Evolutionary conservation across 30 jellyfish, hydroid and myxozoan genomes (phyloP), one percentile per base, ranked within the genome.

Genomic region (Turritopsis dohrnii): DNA sequence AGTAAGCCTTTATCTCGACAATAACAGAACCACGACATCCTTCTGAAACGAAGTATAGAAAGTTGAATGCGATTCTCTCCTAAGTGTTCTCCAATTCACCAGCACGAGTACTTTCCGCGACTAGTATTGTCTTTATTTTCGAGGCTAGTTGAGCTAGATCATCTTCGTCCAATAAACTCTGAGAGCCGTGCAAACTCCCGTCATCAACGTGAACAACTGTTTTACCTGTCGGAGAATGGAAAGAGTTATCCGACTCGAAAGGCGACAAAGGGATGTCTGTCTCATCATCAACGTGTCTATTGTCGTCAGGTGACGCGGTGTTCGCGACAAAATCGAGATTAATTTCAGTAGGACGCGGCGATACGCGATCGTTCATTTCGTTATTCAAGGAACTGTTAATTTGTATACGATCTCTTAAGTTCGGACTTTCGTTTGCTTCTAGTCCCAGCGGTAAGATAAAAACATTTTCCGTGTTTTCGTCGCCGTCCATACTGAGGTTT

Each of bases 201-300:
- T 82, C 89, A 41, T 82, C 89, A 23, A 82, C 89, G 7, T 66
- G 89, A 25, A 80, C 87, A 53, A 80, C 13, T 21, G 87, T 52
- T 80, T 65, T 80, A 9, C n/a, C 77, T 1, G 77, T 69, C 77
- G 77, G 77, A n/a, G 77, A 69, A 69, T 41, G 60, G 5, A 41
- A 3, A 13, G 60, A 41, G 13, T 41, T 41, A 3, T 41, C 60
- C 60, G 60, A 41, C 60, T 5, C 60, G 60, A 41, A 41, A 41
- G 60, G 60, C 60, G 60, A 41, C 60, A 41, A 41, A 41, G 60
- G 13, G 5, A 41, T 13, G 13, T 41, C 60, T 41, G 60, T 13
- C 5, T 41, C 60, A 13, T 41, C 60, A 13, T 41, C 60, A 41
- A 3, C 13, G 5, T 41, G 5, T 41, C 9, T 41, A 41, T 41